These are phyloP conservation scores for Noctua fimbriata DNA, from an alignment of 2,888 invertebrate species.

Conservation along the genomic window DNA sequence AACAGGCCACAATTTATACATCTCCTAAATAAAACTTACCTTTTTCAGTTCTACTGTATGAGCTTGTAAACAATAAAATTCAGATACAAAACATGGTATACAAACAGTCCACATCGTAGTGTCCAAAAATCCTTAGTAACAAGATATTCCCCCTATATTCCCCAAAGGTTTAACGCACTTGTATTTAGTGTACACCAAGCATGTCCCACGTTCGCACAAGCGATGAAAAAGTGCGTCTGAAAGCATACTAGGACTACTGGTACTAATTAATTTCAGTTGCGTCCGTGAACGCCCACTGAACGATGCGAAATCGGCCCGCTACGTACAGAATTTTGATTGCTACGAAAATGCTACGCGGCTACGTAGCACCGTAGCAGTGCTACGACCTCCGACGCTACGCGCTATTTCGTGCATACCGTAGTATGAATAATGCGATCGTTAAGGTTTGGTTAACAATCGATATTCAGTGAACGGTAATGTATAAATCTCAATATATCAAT, in stretches of 20 bases:
- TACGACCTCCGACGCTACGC: constrained; percentile 69
- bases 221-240: neutral
- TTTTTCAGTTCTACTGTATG: neutral
- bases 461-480: constrained; percentile 14
- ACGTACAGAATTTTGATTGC: constrained; percentile 79
- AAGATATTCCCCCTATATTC: neutral
- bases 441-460: constrained; percentile 37
- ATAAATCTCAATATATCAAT: constrained; percentile 15
- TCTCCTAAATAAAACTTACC: neutral
- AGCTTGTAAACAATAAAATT: neutral
- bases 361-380: constrained; percentile 58
- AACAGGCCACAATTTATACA: neutral
- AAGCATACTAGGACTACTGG: constrained; percentile 18
- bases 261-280: constrained; percentile 78
- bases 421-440: constrained; percentile 62
- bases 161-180: neutral
- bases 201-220: neutral
- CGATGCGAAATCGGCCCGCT: constrained; percentile 76
- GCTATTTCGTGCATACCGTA: constrained; percentile 65
- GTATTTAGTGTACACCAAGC: neutral
- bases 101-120: neutral
- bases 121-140: neutral
- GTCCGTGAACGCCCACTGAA: constrained; percentile 70
- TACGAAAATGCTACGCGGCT: constrained; percentile 66
- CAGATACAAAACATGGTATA: neutral